Base-by-base conservation (phyloP, 2,888 invertebrate species). In the Archaeoteleia sp. region DNA sequence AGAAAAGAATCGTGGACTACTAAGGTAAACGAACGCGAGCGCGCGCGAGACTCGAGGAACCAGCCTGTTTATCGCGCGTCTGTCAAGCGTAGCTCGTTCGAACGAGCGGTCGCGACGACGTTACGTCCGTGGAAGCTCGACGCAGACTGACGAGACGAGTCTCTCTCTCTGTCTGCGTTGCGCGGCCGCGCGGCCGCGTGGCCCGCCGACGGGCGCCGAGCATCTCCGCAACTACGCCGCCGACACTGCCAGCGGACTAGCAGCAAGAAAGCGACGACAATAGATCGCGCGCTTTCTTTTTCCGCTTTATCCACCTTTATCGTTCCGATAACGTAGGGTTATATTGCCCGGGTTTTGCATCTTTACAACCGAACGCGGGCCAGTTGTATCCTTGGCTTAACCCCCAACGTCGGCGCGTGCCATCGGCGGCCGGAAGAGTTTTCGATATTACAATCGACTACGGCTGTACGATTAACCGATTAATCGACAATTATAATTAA, bases 181-280 rank as follows among this genome's bases (percentile, higher is more conserved):
- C 57, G 57, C 62, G 67, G 40, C 62, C 62, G 60, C 67, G 55
- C n/a, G n/a, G n/a, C n/a, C n/a, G n/a, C n/a, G n/a, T 60, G 67
- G 39, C 54, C 49, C 67, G 46, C 60, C 60, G 60, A 60, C 58
- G 53, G 25, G 37, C 62, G 55, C 54, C 58, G 58, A 58, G 66
- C 46, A 66, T 58, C 66, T 65, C 65, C 48, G 57, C 57, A 53
- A 27, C 65, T 53, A 58, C 65, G 65, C 57, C 35, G 51, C 57
- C 51, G 39, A 51, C 63, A 12, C 17, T 43, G 51, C 51, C 65
- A 46, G 53, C 51, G 45, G n/a, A n/a, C n/a, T n/a, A n/a, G n/a
- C n/a, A n/a, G n/a, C n/a, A n/a, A n/a, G n/a, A n/a, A n/a, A n/a
- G n/a, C n/a, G n/a, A 65, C 65, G 53, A 65, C 65, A 65, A 65